A percentile compares a stretch with the other conserved stretches of the same genome.
Conservation (phyloP, 2,888 invertebrate genomes). For the Epinotia nisella region DNA sequence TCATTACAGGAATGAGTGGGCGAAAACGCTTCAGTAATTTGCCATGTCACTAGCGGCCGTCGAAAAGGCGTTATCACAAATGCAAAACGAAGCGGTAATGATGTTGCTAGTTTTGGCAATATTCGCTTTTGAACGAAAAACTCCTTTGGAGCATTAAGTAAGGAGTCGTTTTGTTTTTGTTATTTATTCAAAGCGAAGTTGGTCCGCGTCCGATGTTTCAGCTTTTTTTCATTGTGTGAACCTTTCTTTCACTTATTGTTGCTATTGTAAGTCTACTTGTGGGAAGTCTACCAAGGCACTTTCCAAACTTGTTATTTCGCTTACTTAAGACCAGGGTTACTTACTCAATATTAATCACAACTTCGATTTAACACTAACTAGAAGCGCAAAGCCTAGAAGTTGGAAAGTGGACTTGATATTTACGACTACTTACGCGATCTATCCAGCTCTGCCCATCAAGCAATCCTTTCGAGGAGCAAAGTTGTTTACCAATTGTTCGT, state of each 20-base stretch:
- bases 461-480: conserved; percentile 37
- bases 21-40: conserved; percentile 42
- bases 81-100: conserved; percentile 43
- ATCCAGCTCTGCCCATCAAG: conserved; percentile 10
- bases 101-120: conserved; percentile 42
- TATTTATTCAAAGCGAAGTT: conserved; percentile 2
- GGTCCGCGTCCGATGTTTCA: conserved; percentile 6
- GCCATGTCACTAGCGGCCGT: conserved; percentile 37
- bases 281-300: background rate
- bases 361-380: background rate
- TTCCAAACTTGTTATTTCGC: background rate
- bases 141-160: conserved; percentile 30
- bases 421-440: conserved; percentile 27
- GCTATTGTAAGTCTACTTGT: background rate
- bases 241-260: conserved; percentile 7
- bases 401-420: conserved; percentile 8
- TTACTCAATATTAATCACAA: background rate
- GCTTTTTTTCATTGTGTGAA: conserved; percentile 4
- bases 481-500: conserved; percentile 42
- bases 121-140: conserved; percentile 29
- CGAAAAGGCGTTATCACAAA: conserved; percentile 40
- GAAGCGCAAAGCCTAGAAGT: background rate
- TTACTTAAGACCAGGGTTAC: background rate
- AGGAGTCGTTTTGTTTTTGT: conserved; percentile 26
- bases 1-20: conserved; percentile 43